Evolutionary conservation across 2,888 invertebrate species (phyloP).

Genomic region (Pinctada fucata): DNA sequence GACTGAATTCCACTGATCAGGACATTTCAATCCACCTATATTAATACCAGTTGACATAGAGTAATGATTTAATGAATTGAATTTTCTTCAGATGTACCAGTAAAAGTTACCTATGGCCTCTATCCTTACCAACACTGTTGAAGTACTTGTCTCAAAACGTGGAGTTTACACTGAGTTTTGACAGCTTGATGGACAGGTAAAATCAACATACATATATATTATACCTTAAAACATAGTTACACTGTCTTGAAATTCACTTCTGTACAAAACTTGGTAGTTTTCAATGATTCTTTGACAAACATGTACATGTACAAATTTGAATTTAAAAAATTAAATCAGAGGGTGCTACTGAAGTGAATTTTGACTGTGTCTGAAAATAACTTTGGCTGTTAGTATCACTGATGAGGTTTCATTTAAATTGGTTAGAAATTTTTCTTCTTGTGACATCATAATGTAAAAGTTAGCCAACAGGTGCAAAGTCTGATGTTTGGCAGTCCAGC

Average conservation of each 20-base stretch:
- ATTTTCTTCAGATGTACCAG: constrained; percentile 39
- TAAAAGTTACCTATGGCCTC: constrained; percentile 31
- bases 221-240: background rate
- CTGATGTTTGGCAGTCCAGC: too few relatives aligned
- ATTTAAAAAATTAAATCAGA: too few relatives aligned
- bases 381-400: too few relatives aligned
- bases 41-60: too few relatives aligned
- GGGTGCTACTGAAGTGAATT: too few relatives aligned
- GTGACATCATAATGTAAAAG: too few relatives aligned
- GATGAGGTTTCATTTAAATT: background rate
- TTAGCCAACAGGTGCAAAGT: too few relatives aligned
- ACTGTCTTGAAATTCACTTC: too few relatives aligned
- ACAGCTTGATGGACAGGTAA: constrained; percentile 14
- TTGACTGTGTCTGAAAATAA: too few relatives aligned
- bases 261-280: too few relatives aligned
- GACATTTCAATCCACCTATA: too few relatives aligned
- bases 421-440: background rate
- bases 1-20: too few relatives aligned
- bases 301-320: background rate
- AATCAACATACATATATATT: background rate
- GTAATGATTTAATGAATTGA: background rate
- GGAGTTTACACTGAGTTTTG: constrained; percentile 27
- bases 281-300: background rate
- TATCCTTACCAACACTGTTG: constrained; percentile 26
- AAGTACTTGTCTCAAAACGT: constrained; percentile 22